These are phyloP conservation scores for Psephotus haematonotus DNA, from an alignment of 2,113 vertebrate species.

Conservation along the genomic window DNA sequence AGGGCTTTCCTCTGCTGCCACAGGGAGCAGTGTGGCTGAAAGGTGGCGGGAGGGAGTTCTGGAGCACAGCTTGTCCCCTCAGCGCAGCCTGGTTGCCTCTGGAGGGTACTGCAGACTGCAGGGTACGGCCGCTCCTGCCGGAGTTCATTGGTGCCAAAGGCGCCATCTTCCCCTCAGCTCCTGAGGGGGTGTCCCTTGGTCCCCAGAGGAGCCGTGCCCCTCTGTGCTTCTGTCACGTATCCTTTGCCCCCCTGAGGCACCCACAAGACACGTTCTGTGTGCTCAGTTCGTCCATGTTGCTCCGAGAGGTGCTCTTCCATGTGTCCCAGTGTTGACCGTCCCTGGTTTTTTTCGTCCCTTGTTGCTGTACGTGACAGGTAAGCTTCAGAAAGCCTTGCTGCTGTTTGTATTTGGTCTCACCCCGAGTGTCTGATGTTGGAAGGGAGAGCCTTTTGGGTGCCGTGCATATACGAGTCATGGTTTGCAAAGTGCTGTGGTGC, in stretches of 20 bases:
- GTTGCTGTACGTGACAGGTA: neutral
- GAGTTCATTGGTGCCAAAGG: neutral
- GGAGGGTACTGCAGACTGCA: neutral
- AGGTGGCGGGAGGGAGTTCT: neutral
- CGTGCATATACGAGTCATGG: neutral
- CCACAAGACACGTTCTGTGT: fast-evolving
- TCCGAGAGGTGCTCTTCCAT: neutral
- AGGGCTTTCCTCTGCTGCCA: fast-evolving
- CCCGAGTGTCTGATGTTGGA: neutral
- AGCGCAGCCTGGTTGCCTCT: neutral
- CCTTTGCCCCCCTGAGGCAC: neutral
- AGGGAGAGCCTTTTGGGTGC: neutral
- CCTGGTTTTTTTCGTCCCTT: neutral
- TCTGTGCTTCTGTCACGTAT: too few species aligned
- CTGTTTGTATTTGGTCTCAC: neutral
- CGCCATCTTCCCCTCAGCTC: neutral
- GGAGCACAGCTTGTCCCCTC: neutral
- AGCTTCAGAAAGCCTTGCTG: neutral
- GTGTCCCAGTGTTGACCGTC: neutral
- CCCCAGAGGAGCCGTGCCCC: neutral
- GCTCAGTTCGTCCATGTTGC: neutral
- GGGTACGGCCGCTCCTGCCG: too few species aligned
- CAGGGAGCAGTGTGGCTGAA: fast-evolving
- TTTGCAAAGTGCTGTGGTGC: neutral
- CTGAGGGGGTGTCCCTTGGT: too few species aligned